Percentiles rank a stretch among this genome's conserved stretches.
phyloP scores from a whole-genome alignment of 2,797 vertebrate genomes.

The Merluccius polli region DNA sequence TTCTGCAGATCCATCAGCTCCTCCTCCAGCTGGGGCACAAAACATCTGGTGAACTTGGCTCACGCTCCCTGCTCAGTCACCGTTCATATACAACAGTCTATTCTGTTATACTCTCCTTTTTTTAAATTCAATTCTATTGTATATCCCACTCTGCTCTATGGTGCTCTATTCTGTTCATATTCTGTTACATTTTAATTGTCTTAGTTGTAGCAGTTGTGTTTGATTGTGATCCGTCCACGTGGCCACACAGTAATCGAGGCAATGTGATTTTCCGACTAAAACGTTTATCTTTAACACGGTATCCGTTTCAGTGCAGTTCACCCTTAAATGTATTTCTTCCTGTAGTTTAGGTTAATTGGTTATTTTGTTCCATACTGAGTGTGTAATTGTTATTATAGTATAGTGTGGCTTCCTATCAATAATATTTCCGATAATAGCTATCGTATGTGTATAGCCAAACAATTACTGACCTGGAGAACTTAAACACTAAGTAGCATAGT shows the following conservation, averaged over 20 bases:
- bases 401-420: neutral
- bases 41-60: neutral
- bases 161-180: neutral
- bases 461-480: neutral
- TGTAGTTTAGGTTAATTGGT: neutral
- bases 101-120: neutral
- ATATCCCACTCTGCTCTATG: neutral
- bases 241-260: neutral
- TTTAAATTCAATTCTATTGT: too few relatives aligned
- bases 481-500: neutral
- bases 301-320: neutral
- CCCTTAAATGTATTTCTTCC: neutral
- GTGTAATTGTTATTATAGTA: neutral
- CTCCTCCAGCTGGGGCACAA: conserved; percentile 74
- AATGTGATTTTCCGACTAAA: neutral
- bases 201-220: neutral
- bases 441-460: neutral
- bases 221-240: neutral
- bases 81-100: too few relatives aligned
- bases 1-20: conserved; percentile 88
- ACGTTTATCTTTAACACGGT: neutral
- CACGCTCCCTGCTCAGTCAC: neutral
- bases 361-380: neutral
- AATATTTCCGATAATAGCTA: neutral
- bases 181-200: neutral